A percentile compares a stretch with the other conserved stretches of the same genome.
Conservation (phyloP, 2,888 invertebrate species). For the Autographa pulchrina region DNA sequence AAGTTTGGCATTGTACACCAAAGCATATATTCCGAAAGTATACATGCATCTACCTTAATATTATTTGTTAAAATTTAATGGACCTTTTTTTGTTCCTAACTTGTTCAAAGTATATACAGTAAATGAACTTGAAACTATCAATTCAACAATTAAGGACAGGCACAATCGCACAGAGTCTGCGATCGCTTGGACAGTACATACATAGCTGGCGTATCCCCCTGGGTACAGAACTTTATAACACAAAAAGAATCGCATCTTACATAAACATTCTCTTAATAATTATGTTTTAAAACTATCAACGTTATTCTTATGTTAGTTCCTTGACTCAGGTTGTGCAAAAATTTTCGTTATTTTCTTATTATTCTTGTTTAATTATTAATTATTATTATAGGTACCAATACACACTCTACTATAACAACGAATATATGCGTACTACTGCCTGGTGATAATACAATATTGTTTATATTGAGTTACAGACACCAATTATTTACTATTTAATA, state of each 20-base stretch:
- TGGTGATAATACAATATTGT: constrained; percentile 70
- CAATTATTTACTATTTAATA: constrained; percentile 80
- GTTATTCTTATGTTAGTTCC: constrained; percentile 84
- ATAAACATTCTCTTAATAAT: constrained; percentile 67
- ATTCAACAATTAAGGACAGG: constrained; percentile 59
- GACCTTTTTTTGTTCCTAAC: constrained; percentile 86
- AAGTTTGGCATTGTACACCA: constrained; percentile 82
- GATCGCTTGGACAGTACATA: constrained; percentile 64
- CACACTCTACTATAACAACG: constrained; percentile 83
- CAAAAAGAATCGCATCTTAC: constrained; percentile 63
- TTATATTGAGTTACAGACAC: constrained; percentile 84
- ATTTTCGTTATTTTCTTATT: constrained; percentile 79
- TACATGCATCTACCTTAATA: constrained; percentile 80
- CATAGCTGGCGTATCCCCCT: constrained; percentile 55
- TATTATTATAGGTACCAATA: constrained; percentile 72
- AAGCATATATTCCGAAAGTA: constrained; percentile 77
- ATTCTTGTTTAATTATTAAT: constrained; percentile 70
- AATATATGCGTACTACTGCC: constrained; percentile 76
- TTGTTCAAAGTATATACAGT: constrained; percentile 82
- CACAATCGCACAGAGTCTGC: constrained; percentile 44
- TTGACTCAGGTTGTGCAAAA: constrained; percentile 87
- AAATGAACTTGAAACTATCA: constrained; percentile 67
- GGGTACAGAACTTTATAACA: constrained; percentile 46
- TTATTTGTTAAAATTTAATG: constrained; percentile 85
- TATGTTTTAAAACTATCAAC: constrained; percentile 75